Evolutionary conservation across 2,113 vertebrate genomes (phyloP), one percentile per base, ranked within the genome.

Genomic region (Pelmatolapia mariae): DNA sequence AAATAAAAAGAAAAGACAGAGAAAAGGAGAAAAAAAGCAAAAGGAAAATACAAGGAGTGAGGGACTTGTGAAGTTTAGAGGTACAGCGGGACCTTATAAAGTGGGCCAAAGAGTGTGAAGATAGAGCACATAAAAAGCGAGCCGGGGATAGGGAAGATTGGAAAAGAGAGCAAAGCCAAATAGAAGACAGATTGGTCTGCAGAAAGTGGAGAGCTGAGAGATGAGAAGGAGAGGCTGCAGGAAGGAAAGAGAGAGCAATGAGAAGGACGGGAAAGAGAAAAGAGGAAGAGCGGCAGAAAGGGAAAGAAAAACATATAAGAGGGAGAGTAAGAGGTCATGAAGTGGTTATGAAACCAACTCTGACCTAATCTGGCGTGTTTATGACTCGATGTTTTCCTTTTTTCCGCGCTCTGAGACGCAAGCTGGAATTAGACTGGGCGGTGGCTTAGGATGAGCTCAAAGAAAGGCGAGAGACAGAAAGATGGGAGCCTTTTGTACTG

Each of bases 331-430:
- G 93, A 94, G 94, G 95, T 95, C 93, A 95, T 83, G 59, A 80
- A 91, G 89, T 93, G 92, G 93, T 95, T 95, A 94, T 91, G 90
- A 95, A 95, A 96, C 92, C 88, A 93, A 87, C 93, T 91, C 82
- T 95, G 94, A 95, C 94, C 95, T 95, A 96, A 95, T 95, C 94
- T 94, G 91, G 83, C 78, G 38, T 95, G 92, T 96, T 95, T 93
- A 94, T 92, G 92, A 86, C 85, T 73, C 59, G 81, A 71, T 93
- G 91, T 86, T 82, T 13, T 68, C n/a, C 57, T 90, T 91, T 92
- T 90, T 88, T 86, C 47, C n/a, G 76, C 52, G 80, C 71, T 10
- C 83, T 76, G 91, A 92, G 92, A 95, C 89, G 86, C 90, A 93
- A 89, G 90, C 91, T 94, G 93, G 93, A 94, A 94, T 96, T 94